Evolutionary conservation across 1,140 invertebrate genomes (phyloP).

Genomic region (Oncopeltus fasciatus): DNA sequence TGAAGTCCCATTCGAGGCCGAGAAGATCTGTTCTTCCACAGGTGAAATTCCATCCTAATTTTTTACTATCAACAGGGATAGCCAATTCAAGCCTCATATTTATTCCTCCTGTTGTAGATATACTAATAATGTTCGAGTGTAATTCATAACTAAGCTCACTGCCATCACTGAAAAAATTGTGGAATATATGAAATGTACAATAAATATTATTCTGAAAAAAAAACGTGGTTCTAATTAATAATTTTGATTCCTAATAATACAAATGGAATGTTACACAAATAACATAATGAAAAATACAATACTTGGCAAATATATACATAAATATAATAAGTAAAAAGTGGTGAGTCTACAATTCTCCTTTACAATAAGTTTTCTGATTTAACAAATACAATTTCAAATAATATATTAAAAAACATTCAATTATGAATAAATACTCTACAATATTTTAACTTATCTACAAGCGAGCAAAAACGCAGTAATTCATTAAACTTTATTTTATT

Average conservation of each 20-base stretch:
- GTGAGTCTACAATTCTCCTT: no score
- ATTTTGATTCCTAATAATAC: background rate
- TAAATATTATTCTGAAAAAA: background rate
- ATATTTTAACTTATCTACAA: no score
- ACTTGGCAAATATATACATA: no score
- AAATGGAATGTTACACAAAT: background rate
- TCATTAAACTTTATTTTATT: no score
- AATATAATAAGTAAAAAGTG: no score
- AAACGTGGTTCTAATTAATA: background rate
- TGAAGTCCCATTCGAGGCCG: constrained; percentile 17
- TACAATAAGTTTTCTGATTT: no score
- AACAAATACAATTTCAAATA: no score
- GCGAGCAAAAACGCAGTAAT: no score
- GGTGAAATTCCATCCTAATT: constrained; percentile 16
- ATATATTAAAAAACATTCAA: no score
- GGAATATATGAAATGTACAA: background rate
- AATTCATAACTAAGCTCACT: constrained; percentile 47
- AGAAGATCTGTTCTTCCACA: constrained; percentile 12
- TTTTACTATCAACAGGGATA: background rate
- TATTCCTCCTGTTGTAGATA: constrained; percentile 12
- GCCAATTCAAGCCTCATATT: background rate
- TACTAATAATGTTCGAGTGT: constrained; percentile 34
- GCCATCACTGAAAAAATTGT: constrained; percentile 27
- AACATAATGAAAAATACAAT: no score
- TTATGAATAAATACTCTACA: no score